Conservation (phyloP, 2,888 invertebrate species). For the Serrognathus titanus region DNA sequence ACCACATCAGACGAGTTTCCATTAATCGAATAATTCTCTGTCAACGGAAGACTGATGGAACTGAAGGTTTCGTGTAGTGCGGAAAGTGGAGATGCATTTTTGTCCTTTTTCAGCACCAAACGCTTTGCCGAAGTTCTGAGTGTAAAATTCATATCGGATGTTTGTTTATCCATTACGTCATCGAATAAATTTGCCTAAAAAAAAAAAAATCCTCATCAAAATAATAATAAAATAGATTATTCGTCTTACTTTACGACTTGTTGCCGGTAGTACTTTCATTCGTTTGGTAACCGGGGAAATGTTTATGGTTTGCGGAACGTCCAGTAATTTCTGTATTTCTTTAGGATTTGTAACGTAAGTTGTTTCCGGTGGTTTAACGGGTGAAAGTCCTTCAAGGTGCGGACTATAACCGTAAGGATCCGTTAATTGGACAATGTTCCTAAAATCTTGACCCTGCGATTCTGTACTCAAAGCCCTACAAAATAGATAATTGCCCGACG, state of each 20-base stretch:
- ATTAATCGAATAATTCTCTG: not conserved
- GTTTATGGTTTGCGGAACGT: conserved; percentile 27
- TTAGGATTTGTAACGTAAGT: conserved; percentile 38
- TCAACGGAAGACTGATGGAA: not conserved
- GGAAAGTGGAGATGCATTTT: not conserved
- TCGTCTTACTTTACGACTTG: conserved; percentile 1
- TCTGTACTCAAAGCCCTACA: conserved; percentile 22
- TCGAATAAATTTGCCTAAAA: conserved; percentile 76
- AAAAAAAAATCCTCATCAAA: not conserved
- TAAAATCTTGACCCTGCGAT: conserved; percentile 5
- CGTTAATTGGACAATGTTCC: conserved; percentile 7
- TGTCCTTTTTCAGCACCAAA: conserved; percentile 64
- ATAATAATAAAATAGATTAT: not conserved
- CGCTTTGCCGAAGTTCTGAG: conserved; percentile 68
- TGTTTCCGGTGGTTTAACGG: conserved; percentile 18
- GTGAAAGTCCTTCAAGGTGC: conserved; percentile 37
- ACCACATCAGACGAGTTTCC: too few species aligned
- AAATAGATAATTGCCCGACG: not conserved
- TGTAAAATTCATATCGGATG: conserved; percentile 50
- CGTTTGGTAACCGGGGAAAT: conserved; percentile 14
- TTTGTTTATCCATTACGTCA: conserved; percentile 78
- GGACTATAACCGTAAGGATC: conserved; percentile 40
- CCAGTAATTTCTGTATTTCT: conserved; percentile 39
- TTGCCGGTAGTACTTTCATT: conserved; percentile 10
- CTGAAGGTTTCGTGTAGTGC: not conserved